Base-by-base conservation (phyloP, 2,113 vertebrate species). In the Pseudorectes ferrugineus region DNA sequence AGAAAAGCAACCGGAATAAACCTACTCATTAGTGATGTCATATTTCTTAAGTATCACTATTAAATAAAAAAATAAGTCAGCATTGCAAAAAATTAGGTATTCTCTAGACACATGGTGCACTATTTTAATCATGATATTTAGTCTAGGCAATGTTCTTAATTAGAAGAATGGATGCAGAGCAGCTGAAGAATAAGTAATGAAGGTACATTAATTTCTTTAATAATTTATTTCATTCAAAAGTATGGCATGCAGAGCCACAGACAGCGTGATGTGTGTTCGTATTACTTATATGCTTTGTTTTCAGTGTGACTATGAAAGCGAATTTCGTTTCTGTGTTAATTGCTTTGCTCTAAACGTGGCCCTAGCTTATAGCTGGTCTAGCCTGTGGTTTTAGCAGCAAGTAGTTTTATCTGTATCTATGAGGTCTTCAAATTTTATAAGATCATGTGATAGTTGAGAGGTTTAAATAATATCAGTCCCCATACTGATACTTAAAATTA, bases 101-200 rank as follows among this genome's bases (percentile, higher is more conserved):
- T 83, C 71, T 95, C 88, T 38, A 65, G 63, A 66, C 3, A 6
- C 70, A 55, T 35, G 12, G 40, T 67, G 36, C 48, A 40, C 59
- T 89, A 36, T 90, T 89, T 94, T 88, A 88, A 96, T 95, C 67
- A 73, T 0, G 13, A 59, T 80, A 59, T 76, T 95, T 92, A 85
- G 89, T 85, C 94, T 93, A 90, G 73, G 72, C 77, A 55, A 11
- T 78, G 45, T 72, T 87, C 85, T 79, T 95, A 95, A 97, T 91
- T 82, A 86, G 57, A 79, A 87, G 71, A 91, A 94, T 83, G 73
- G 74, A 85, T 95, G 84, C 73, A 49, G 58, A 89, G 74, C 62
- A 85, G 57, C 54, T 88, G 84, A 95, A 93, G 91, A 92, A 87
- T 93, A 94, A 91, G 78, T 94, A 94, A 96, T 76, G 83, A 79